A percentile compares a stretch with the other conserved stretches of the same genome.
phyloP scores from a whole-genome alignment of 1,140 invertebrate genomes.

The Drosophila melanica region DNA sequence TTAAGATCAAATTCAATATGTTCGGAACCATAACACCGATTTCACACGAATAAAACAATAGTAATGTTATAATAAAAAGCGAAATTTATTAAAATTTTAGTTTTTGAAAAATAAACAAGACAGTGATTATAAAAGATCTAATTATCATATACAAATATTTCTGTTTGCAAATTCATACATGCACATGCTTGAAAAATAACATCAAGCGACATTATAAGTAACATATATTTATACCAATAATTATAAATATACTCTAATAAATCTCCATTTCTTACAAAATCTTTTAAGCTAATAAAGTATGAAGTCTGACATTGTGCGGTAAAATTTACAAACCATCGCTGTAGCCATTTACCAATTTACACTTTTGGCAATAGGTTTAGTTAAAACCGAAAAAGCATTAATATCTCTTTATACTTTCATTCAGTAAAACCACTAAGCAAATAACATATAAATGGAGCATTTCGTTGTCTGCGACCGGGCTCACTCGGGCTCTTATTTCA shows the following conservation, averaged over 20 bases:
- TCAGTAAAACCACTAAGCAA: too few species aligned
- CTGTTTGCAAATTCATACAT: conserved; percentile 51
- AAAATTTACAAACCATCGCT: too few species aligned
- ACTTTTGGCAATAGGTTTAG: too few species aligned
- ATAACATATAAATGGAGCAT: too few species aligned
- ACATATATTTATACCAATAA: conserved; percentile 62
- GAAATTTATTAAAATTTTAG: conserved; percentile 22
- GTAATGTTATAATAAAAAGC: conserved; percentile 43
- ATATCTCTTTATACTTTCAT: too few species aligned
- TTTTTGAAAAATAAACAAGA: conserved; percentile 29
- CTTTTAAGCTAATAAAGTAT: conserved; percentile 19
- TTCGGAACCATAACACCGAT: conserved; percentile 43
- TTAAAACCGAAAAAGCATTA: too few species aligned
- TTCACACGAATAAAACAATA: conserved; percentile 45
- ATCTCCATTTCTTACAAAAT: conserved; percentile 55
- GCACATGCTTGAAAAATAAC: conserved; percentile 45
- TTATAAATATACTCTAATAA: conserved; percentile 63
- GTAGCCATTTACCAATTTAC: too few species aligned
- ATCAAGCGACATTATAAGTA: conserved; percentile 55
- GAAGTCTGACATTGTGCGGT: neutral
- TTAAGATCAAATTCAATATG: conserved; percentile 50
- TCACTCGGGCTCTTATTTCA: too few species aligned
- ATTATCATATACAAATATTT: conserved; percentile 47
- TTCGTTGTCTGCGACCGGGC: too few species aligned
- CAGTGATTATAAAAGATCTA: conserved; percentile 30